Percentiles rank a stretch among this genome's conserved stretches.
Conservation (phyloP, 2,888 invertebrate genomes). For the Junonia oenone region DNA sequence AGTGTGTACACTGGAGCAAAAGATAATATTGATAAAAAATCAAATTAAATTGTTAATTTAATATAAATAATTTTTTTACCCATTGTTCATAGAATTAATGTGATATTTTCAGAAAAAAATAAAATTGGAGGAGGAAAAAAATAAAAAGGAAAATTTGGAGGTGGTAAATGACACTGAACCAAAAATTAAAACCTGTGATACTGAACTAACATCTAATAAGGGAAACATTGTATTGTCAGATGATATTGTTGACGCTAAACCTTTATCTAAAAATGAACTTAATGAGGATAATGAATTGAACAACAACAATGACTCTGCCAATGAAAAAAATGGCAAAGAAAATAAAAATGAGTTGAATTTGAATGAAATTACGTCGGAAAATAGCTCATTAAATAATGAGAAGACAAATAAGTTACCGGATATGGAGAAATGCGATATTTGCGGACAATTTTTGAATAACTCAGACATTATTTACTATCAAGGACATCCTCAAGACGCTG, state of each 20-base stretch:
- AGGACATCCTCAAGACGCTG: conserved; percentile 88
- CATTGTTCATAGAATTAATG: no score
- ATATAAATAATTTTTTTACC: no score
- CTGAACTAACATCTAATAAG: conserved; percentile 15
- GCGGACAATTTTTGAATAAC: conserved; percentile 68
- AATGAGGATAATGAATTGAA: conserved; percentile 14
- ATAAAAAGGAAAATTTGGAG: conserved; percentile 37
- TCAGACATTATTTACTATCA: conserved; percentile 80
- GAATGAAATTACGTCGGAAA: neutral
- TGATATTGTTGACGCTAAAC: neutral
- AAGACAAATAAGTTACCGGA: conserved; percentile 31
- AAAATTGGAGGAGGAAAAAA: conserved; percentile 48
- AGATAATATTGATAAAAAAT: no score
- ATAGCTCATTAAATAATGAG: neutral
- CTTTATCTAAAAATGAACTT: conserved; percentile 11
- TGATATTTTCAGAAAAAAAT: no score
- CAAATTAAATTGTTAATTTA: no score
- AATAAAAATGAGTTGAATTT: conserved; percentile 23
- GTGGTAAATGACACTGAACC: conserved; percentile 19
- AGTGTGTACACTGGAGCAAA: no score
- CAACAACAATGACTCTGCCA: conserved; percentile 15
- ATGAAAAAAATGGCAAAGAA: conserved; percentile 3
- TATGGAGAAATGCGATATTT: conserved; percentile 62
- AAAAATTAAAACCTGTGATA: conserved; percentile 8
- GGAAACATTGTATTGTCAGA: neutral